A percentile compares a stretch with the other conserved stretches of the same genome.
Evolutionary conservation across 2,113 vertebrate genomes (phyloP).

Genomic region (Cathartes aura): DNA sequence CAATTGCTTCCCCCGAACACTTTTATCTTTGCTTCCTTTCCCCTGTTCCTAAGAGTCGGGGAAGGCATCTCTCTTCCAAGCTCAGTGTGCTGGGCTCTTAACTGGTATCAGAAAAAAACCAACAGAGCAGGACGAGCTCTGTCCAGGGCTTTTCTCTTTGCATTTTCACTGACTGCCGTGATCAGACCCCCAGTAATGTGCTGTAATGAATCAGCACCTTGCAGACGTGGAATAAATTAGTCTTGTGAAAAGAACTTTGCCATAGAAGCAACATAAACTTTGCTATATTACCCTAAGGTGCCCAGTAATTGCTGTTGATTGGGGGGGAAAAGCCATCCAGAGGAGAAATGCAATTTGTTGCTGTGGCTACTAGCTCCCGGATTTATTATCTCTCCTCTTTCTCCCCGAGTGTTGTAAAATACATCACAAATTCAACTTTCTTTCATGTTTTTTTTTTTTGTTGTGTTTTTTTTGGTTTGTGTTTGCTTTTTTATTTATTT

Average conservation of each 20-base stretch:
- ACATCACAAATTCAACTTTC: slow-evolving; percentile 1
- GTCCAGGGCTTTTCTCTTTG: not conserved
- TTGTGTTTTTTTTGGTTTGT: not conserved
- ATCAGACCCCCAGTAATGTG: not conserved
- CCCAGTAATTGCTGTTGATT: slow-evolving; percentile 52
- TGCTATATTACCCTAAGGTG: slow-evolving; percentile 48
- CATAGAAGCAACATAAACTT: slow-evolving; percentile 31
- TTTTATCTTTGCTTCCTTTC: not conserved
- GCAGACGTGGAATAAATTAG: slow-evolving; percentile 44
- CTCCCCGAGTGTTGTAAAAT: slow-evolving; percentile 33
- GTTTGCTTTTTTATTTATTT: not conserved
- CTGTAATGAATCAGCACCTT: slow-evolving; percentile 58
- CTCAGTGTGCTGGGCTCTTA: not conserved
- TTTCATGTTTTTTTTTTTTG: not conserved
- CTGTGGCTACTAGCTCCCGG: slow-evolving; percentile 64
- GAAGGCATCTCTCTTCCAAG: not conserved
- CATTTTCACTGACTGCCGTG: not conserved
- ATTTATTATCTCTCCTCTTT: slow-evolving; percentile 55
- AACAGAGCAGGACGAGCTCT: not conserved
- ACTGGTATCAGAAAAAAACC: not conserved
- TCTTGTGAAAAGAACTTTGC: slow-evolving; percentile 18
- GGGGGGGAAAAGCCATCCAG: not conserved
- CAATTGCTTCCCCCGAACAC: not conserved
- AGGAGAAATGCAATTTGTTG: slow-evolving; percentile 69
- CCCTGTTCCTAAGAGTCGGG: not conserved